phyloP scores from a whole-genome alignment of 1,140 invertebrate species.

The Geopemphigus sp. region DNA sequence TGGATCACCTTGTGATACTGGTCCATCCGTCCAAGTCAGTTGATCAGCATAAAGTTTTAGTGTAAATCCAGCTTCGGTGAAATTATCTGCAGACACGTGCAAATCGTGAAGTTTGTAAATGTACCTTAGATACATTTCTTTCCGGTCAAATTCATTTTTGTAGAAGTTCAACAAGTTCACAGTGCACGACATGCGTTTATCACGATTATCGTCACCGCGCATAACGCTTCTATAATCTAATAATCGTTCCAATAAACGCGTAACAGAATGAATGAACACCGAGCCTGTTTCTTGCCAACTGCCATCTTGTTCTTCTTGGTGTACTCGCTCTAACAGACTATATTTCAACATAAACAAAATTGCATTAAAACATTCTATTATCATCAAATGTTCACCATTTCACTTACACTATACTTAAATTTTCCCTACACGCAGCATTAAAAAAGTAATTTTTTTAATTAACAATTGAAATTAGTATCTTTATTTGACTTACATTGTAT shows the following conservation, averaged over 20 bases:
- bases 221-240: constrained; percentile 91
- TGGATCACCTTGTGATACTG: constrained; percentile 62
- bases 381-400: constrained; percentile 29
- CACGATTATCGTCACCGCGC: constrained; percentile 86
- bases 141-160: constrained; percentile 91
- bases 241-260: constrained; percentile 79
- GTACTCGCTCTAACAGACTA: constrained; percentile 82
- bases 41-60: constrained; percentile 90
- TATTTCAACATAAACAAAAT: constrained; percentile 51
- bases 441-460: constrained; percentile 25
- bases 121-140: constrained; percentile 95
- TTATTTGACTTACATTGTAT: constrained; percentile 80
- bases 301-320: constrained; percentile 69
- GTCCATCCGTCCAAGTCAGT: constrained; percentile 75
- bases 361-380: background rate
- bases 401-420: constrained; percentile 86
- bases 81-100: constrained; percentile 90
- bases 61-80: constrained; percentile 93
- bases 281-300: constrained; percentile 86
- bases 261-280: constrained; percentile 88
- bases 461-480: background rate
- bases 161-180: constrained; percentile 97
- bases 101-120: constrained; percentile 95
- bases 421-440: constrained; percentile 66
- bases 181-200: constrained; percentile 95